Base-by-base conservation (phyloP, 2,113 vertebrate species). In the Oceanodroma tethys region DNA sequence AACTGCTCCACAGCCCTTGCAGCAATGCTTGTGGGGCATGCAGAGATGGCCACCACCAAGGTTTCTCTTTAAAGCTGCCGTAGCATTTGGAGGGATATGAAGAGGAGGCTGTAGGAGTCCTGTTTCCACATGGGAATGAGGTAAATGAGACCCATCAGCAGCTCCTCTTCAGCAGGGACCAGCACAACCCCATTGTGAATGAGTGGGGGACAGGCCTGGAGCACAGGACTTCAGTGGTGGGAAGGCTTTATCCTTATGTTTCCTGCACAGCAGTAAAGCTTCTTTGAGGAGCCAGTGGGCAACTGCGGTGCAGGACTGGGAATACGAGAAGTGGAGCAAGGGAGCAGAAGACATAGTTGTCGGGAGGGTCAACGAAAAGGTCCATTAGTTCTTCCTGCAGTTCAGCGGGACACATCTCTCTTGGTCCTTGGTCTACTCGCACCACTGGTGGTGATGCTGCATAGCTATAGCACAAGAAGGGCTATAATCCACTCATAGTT, bases 401-500 rank as follows among this genome's bases (percentile, higher is more conserved):
- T 52, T 90, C 40, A 60, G 53, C 29, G 48, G 72, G 79, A 71
- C 47, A 45, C 10, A 0, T 52, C 23, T 63, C 30, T 25, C 79
- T 6, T 14, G 43, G n/a, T 45, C 16, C 34, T 68, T 36, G 14
- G 23, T 68, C 65, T 88, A 4, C 19, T 19, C 40, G 62, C 0
- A 34, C 30, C 5, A 2, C 16, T 66, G 73, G 42, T 66, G 34
- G 10, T 20, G 38, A 12, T 16, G 18, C 20, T 52, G 30, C 10
- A 13, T 6, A 27, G 42, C 21, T 53, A 53, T 47, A 30, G 71
- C 71, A 76, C n/a, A 84, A 47, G 43, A 30, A 78, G 9, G 22
- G 26, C 9, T 30, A 11, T 5, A 16, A 72, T 40, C 23, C 26
- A 27, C 25, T 55, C 63, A 83, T 86, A 92, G 79, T 98, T 98